These are phyloP conservation scores for Acrocephalus kingi DNA, from an alignment of 2,113 vertebrate genomes.

Conservation along the genomic window DNA sequence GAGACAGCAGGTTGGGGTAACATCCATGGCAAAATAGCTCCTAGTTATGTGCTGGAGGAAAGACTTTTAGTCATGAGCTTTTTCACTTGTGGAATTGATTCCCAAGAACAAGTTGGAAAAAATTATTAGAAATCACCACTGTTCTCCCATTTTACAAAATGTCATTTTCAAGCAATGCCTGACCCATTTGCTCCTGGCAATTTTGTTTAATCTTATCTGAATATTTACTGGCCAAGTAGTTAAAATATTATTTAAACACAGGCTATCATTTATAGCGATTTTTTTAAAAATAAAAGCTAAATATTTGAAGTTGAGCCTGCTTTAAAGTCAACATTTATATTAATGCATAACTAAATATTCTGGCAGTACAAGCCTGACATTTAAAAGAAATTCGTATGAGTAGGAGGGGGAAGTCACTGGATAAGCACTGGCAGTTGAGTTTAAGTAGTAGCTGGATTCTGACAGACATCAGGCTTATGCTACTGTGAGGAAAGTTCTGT, in stretches of 20 bases:
- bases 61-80: not conserved
- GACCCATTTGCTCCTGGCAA: not conserved
- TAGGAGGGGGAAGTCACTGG: not conserved
- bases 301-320: conserved; percentile 6
- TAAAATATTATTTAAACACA: not conserved
- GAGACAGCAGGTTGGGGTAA: accelerated
- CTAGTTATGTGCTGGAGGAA: not conserved
- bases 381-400: not conserved
- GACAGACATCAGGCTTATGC: not conserved
- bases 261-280: not conserved
- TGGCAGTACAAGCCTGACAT: not conserved
- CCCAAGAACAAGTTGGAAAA: not conserved
- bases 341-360: conserved; percentile 5
- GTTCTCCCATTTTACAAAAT: not conserved
- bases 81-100: not conserved
- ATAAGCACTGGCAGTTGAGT: not conserved
- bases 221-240: not conserved
- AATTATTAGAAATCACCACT: not conserved
- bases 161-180: not conserved
- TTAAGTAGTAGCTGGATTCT: not conserved
- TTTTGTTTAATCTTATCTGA: not conserved
- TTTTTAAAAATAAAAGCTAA: not conserved
- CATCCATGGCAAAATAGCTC: not conserved
- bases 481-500: not conserved
- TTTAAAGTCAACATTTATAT: conserved; percentile 18